Evolutionary conservation across 2,113 vertebrate genomes (phyloP), one percentile per base, ranked within the genome.

Genomic region (Martes martes): DNA sequence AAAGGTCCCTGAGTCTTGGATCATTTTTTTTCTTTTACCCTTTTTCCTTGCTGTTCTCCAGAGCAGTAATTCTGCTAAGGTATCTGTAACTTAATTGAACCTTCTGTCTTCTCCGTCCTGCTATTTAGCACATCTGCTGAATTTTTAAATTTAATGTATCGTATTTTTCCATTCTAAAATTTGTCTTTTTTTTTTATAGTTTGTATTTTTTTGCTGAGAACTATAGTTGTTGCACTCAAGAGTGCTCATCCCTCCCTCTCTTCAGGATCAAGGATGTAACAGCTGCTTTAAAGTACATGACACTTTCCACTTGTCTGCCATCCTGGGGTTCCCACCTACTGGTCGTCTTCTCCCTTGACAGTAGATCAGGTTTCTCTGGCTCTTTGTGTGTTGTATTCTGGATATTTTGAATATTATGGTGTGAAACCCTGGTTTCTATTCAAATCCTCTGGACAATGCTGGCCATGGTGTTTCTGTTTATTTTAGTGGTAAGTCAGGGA

Each of bases 151-250:
- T 63, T 85, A 8, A 50, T 50, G 2, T 55, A 13, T 84, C n/a
- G 0, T 55, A 13, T 79, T 59, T 93, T 76, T 79, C 92, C 14
- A 80, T 94, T 89, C 19, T 61, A 63, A 92, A 92, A 33, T 67
- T 91, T 59, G 31, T 24, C 63, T 26, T 9, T 55, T 16, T 85
- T 74, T 85, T 93, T 93, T 55, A 21, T 55, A 65, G 42, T 73
- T 47, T 63, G 1, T 73, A 45, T 86, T 89, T 96, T 16, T 92
- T 95, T 82, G 36, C 21, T 52, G 36, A 74, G 42, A 47, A 47
- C 42, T 71, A 76, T 21, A 36, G 2, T 57, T 45, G n/a, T 92
- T 47, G 36, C 19, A 14, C 36, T 83, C 9, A 26, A 13, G 36
- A 57, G 42, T 59, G 36, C 36, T 65, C 23, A 26, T 6, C 47